Evolutionary conservation across 2,888 invertebrate species (phyloP).

Genomic region (Macrophya alboannulata): DNA sequence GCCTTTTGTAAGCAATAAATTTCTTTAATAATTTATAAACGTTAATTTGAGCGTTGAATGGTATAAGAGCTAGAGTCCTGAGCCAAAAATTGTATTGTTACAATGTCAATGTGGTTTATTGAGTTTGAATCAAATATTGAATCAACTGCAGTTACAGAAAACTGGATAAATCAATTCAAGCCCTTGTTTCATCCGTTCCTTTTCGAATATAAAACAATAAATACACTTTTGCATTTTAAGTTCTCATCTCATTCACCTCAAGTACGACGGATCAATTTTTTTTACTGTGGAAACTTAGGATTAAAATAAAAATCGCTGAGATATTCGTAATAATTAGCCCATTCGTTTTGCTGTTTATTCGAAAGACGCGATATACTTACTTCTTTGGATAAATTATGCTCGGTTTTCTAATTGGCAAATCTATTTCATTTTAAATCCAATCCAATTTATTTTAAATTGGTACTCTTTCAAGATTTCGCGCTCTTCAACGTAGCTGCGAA

Average conservation of each 20-base stretch:
- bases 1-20: not conserved
- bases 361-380: not conserved
- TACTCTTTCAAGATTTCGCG: no score
- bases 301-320: no score
- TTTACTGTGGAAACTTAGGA: no score
- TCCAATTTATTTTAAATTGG: no score
- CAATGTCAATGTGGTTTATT: not conserved
- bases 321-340: no score
- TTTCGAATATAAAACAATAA: not conserved
- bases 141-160: not conserved
- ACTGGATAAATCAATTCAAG: no score
- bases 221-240: not conserved
- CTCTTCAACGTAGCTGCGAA: no score
- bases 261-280: not conserved
- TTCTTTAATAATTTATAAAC: not conserved
- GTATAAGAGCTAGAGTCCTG: not conserved
- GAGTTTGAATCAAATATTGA: not conserved
- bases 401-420: not conserved
- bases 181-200: not conserved
- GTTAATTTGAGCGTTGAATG: not conserved
- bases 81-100: not conserved
- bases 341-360: no score
- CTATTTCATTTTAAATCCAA: no score
- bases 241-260: not conserved
- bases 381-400: not conserved